Percentiles rank a stretch among this genome's conserved stretches.
phyloP scores from a whole-genome alignment of 1,140 invertebrate genomes.

The Philopotamus ludificatus region DNA sequence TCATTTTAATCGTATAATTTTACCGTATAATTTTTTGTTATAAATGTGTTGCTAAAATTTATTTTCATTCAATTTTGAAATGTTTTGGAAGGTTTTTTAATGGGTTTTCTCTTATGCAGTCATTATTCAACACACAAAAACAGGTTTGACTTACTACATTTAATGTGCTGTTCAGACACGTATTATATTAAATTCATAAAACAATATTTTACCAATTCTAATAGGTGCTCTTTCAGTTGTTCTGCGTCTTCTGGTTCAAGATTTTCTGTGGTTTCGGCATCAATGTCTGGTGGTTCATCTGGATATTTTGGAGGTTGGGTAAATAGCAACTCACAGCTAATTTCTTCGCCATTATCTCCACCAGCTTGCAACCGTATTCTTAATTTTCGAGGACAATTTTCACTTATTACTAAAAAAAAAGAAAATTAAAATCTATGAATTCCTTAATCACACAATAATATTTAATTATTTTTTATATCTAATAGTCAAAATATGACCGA shows the following conservation, averaged over 20 bases:
- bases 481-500: too few relatives aligned
- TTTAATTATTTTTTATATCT: too few relatives aligned
- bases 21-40: too few relatives aligned
- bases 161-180: too few relatives aligned
- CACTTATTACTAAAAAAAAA: constrained; percentile 64
- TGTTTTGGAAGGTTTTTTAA: too few relatives aligned
- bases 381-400: constrained; percentile 71
- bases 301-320: constrained; percentile 86
- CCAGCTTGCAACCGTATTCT: constrained; percentile 74
- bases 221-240: constrained; percentile 67
- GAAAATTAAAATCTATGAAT: too few relatives aligned
- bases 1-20: too few relatives aligned
- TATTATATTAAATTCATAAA: not conserved
- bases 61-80: too few relatives aligned
- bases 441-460: too few relatives aligned
- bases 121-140: constrained; percentile 9
- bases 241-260: constrained; percentile 71
- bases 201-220: constrained; percentile 60
- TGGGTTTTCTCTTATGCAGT: too few relatives aligned
- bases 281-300: constrained; percentile 78
- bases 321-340: constrained; percentile 62
- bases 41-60: too few relatives aligned
- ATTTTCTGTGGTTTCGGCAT: constrained; percentile 77
- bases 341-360: not conserved
- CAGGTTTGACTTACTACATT: too few relatives aligned